Evolutionary conservation across 2,888 invertebrate genomes (phyloP), one percentile per base, ranked within the genome.

Genomic region (Papilio elwesi): DNA sequence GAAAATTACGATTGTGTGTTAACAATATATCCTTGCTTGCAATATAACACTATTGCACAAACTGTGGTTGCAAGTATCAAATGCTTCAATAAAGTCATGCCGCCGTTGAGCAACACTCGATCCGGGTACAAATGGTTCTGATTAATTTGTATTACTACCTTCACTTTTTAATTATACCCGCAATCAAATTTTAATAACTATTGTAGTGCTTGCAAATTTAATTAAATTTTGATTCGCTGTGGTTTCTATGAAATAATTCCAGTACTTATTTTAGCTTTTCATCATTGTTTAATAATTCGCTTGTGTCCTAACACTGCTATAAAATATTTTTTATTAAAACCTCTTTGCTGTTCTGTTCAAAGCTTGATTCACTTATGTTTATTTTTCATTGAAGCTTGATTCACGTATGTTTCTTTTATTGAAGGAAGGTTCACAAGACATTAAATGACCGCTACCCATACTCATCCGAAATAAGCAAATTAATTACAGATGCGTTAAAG

Each of bases 31-130:
- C 51, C 65, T 52, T 55, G 55, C 16, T n/a, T 51, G 67, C 52
- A 67, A 62, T 62, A 62, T 43, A 62, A 67, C 13, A 67, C 38
- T 48, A 49, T 73, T 73, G 65, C 69, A 65, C 69, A 73, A 73
- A 63, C 62, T 65, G 68, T 49, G 68, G 57, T 47, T 52, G 51
- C 68, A 64, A 73, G 69, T 73, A 73, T 65, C 64, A 69, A 65
- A 73, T 65, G 69, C 65, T 69, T 73, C 69, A 73, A 69, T 73
- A 65, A 49, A 73, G 64, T 49, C 57, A 57, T 55, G 38, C 57
- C 52, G 62, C 43, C 10, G 47, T 73, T 73, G 49, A 51, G 73
- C 51, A 73, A 69, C 15, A 6, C 7, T 57, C 26, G 15, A 15
- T 43, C 68, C 16, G 43, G n/a, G 66, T 64, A 69, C 57, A 65